phyloP scores from a whole-genome alignment of 92 coral and sea anemone genomes.

The Zoanthus gigantus region DNA sequence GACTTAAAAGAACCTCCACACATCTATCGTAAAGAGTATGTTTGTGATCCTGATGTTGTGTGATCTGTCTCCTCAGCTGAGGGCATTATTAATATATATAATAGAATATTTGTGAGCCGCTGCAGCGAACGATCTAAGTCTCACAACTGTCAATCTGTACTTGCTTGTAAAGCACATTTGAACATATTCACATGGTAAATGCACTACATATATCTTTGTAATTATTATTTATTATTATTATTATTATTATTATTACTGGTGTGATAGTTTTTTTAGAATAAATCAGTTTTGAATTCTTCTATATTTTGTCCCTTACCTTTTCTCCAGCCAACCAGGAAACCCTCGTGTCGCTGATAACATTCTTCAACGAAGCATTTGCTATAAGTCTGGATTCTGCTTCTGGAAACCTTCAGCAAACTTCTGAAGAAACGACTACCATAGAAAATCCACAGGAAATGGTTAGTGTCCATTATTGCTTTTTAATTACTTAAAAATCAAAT shows the following conservation, averaged over 20 bases:
- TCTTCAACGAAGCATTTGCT: constrained; percentile 83
- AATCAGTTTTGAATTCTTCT: background rate
- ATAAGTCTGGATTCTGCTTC: constrained; percentile 56
- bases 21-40: too few species aligned
- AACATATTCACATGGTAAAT: too few species aligned
- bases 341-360: constrained; percentile 87
- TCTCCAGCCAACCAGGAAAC: constrained; percentile 94
- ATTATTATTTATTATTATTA: too few species aligned
- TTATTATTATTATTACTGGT: background rate
- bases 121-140: too few species aligned
- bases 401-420: constrained; percentile 49
- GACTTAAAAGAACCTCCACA: too few species aligned
- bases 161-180: too few species aligned
- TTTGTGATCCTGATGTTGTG: too few species aligned
- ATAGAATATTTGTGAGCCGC: too few species aligned
- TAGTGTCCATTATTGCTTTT: background rate
- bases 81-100: too few species aligned
- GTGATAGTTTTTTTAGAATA: background rate
- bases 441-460: constrained; percentile 18
- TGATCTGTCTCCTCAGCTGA: too few species aligned
- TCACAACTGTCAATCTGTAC: too few species aligned
- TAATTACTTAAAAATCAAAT: background rate
- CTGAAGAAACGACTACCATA: constrained; percentile 51
- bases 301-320: background rate
- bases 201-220: too few species aligned